These are phyloP conservation scores for Poecilia gillii DNA, from an alignment of 2,797 vertebrate species.

Conservation along the genomic window DNA sequence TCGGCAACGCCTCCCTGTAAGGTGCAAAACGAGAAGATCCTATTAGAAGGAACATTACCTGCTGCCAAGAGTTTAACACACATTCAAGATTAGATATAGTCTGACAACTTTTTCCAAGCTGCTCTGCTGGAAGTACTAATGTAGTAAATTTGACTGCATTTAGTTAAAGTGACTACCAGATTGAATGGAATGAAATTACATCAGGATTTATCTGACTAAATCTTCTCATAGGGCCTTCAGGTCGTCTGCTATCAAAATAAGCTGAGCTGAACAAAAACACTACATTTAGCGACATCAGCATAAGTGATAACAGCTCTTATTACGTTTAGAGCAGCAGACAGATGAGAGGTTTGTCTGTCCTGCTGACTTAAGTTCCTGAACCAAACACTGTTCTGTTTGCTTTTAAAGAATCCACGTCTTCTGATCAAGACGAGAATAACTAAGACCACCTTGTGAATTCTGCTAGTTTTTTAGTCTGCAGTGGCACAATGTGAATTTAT, in stretches of 20 bases:
- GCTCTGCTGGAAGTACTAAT: neutral
- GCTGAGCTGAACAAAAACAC: neutral
- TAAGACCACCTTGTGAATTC: neutral
- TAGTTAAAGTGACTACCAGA: neutral
- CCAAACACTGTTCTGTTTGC: neutral
- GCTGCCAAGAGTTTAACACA: neutral
- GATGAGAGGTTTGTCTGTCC: neutral
- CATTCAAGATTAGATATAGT: neutral
- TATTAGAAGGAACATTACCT: neutral
- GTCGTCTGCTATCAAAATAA: neutral
- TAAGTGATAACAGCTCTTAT: neutral
- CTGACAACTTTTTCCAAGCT: neutral
- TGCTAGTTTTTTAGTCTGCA: neutral
- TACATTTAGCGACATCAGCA: neutral
- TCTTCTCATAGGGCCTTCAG: neutral
- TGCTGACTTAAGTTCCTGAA: neutral
- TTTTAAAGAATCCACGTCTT: neutral
- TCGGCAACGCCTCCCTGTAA: neutral
- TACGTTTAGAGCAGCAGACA: neutral
- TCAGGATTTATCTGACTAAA: neutral
- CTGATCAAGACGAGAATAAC: neutral
- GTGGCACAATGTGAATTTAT: neutral
- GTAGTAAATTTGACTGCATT: neutral
- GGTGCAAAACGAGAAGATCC: neutral
- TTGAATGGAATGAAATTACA: neutral